Evolutionary conservation across 2,797 vertebrate genomes (phyloP).

Genomic region (Ibycter americanus): DNA sequence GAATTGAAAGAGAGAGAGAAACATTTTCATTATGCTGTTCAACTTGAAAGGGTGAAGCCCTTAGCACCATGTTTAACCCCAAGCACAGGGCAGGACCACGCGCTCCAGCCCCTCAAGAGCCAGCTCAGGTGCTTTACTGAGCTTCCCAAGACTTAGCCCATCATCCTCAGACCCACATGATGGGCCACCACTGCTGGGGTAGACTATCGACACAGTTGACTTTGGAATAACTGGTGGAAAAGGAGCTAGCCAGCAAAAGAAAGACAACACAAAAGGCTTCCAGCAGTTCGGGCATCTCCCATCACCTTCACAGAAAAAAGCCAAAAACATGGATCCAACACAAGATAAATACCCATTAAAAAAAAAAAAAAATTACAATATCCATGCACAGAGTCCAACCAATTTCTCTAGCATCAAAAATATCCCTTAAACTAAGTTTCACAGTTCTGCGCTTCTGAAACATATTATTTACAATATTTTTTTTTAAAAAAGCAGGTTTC

Average conservation of each 20-base stretch:
- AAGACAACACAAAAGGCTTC: background rate
- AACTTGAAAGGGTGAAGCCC: background rate
- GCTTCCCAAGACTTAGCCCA: background rate
- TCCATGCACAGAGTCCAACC: background rate
- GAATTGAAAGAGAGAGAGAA: constrained; percentile 56
- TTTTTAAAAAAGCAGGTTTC: background rate
- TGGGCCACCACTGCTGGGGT: background rate
- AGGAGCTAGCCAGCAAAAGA: background rate
- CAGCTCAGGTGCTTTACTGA: background rate
- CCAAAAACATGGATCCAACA: background rate
- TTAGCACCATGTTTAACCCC: fast-evolving
- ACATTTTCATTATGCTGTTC: background rate
- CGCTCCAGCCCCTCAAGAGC: background rate
- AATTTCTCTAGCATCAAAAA: background rate
- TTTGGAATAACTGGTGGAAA: background rate
- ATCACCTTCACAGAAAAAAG: background rate
- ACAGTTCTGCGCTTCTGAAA: background rate
- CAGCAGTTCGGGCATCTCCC: background rate
- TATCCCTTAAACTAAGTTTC: background rate
- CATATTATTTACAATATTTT: background rate
- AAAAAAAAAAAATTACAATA: background rate
- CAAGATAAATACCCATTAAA: background rate
- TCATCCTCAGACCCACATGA: background rate
- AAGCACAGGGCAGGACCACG: background rate
- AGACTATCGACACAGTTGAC: background rate